Conservation (phyloP, 2,113 vertebrate species). For the Periophthalmodon schlosseri region DNA sequence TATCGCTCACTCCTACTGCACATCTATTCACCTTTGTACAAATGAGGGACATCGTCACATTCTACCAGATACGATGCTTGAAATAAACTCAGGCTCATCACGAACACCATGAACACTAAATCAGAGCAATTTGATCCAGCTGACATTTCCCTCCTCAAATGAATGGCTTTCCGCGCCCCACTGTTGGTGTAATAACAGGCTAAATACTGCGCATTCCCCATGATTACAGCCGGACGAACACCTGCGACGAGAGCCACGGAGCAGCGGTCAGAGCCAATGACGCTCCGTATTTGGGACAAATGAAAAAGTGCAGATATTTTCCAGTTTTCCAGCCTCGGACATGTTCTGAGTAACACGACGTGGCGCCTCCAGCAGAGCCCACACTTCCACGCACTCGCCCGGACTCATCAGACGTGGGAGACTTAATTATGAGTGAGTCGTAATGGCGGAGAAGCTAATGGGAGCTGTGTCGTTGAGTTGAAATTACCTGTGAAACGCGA, state of each 20-base stretch:
- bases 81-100: background rate
- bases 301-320: conserved; percentile 60
- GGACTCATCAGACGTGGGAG: conserved; percentile 10
- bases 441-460: conserved; percentile 22
- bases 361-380: conserved; percentile 27
- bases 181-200: conserved; percentile 63
- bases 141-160: conserved; percentile 21
- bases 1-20: too few species aligned
- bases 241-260: conserved; percentile 42
- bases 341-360: conserved; percentile 32
- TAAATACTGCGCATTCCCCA: conserved; percentile 46
- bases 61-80: background rate
- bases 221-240: conserved; percentile 63
- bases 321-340: conserved; percentile 68
- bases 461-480: conserved; percentile 21
- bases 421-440: conserved; percentile 37
- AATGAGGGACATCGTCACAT: background rate
- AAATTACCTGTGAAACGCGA: conserved; percentile 23
- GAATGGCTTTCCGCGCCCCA: conserved; percentile 29
- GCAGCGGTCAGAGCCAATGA: conserved; percentile 1
- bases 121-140: conserved; percentile 1
- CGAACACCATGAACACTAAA: too few species aligned
- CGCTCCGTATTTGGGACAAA: conserved; percentile 62
- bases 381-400: background rate
- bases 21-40: background rate